A percentile compares a stretch with the other conserved stretches of the same genome.
phyloP scores from a whole-genome alignment of 2,797 vertebrate species.

The Falco berigora region DNA sequence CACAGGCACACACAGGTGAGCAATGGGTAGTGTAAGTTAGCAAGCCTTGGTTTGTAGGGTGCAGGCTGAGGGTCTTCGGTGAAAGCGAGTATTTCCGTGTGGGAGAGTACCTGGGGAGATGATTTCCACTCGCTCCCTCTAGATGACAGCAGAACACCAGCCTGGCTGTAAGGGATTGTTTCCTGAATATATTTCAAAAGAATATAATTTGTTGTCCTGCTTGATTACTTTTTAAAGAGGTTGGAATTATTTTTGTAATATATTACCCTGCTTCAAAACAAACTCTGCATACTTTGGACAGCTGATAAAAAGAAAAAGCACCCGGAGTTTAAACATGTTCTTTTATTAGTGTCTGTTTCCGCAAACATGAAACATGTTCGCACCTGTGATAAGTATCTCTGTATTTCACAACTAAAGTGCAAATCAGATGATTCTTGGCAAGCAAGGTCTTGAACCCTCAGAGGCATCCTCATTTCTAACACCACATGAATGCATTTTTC shows the following conservation, averaged over 20 bases:
- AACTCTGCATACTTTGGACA: background rate
- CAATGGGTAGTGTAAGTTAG: background rate
- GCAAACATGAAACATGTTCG: fast-evolving
- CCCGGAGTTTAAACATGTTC: background rate
- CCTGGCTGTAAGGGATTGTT: background rate
- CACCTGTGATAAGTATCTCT: background rate
- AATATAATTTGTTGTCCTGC: background rate
- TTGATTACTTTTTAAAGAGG: background rate
- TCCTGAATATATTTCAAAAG: background rate
- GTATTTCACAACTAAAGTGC: background rate
- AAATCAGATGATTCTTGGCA: background rate
- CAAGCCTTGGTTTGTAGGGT: background rate
- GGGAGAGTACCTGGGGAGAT: background rate
- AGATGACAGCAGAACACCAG: slow-evolving; percentile 38
- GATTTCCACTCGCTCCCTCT: slow-evolving; percentile 35
- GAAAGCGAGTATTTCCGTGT: background rate
- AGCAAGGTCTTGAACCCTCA: background rate
- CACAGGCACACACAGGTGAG: background rate
- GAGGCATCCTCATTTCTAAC: background rate
- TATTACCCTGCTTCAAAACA: background rate
- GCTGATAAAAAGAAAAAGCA: background rate
- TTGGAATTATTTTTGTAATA: background rate
- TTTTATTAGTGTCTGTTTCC: background rate
- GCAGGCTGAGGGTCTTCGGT: background rate
- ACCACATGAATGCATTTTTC: background rate